A percentile compares a stretch with the other conserved stretches of the same genome.
Conservation (phyloP, 1,140 invertebrate genomes). For the Tetramorium alpestre region DNA sequence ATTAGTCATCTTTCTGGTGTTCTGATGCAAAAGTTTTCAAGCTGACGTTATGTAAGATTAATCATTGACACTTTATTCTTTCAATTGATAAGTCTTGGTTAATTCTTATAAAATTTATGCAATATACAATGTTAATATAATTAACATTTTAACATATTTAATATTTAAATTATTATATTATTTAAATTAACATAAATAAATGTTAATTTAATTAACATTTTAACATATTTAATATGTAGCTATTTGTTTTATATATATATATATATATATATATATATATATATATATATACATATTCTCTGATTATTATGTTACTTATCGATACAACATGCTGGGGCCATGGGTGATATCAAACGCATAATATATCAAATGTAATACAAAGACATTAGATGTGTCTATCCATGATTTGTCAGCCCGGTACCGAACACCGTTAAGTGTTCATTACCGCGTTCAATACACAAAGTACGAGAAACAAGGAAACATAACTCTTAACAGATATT, state of each 20-base stretch:
- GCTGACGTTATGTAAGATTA: neutral
- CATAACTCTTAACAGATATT: slow-evolving; percentile 74
- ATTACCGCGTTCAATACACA: slow-evolving; percentile 65
- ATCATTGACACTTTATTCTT: neutral
- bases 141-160: neutral
- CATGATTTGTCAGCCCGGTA: slow-evolving; percentile 64
- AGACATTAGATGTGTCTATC: slow-evolving; percentile 60
- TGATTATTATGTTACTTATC: slow-evolving; percentile 63
- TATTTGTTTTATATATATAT: no score
- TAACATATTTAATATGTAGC: no score
- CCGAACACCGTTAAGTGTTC: slow-evolving; percentile 72
- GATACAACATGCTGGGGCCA: slow-evolving; percentile 72
- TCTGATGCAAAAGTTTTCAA: neutral
- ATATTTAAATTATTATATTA: no score
- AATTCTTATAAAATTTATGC: neutral
- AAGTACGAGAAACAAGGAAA: slow-evolving; percentile 65
- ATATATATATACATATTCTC: slow-evolving; percentile 6
- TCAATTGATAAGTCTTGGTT: neutral
- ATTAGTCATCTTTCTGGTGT: neutral
- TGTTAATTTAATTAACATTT: no score
- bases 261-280: neutral
- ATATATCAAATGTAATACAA: slow-evolving; percentile 69
- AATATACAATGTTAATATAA: neutral
- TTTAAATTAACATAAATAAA: no score
- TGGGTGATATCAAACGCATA: slow-evolving; percentile 70